phyloP scores from a whole-genome alignment of 2,888 invertebrate species.

The Dynastes hyllus region DNA sequence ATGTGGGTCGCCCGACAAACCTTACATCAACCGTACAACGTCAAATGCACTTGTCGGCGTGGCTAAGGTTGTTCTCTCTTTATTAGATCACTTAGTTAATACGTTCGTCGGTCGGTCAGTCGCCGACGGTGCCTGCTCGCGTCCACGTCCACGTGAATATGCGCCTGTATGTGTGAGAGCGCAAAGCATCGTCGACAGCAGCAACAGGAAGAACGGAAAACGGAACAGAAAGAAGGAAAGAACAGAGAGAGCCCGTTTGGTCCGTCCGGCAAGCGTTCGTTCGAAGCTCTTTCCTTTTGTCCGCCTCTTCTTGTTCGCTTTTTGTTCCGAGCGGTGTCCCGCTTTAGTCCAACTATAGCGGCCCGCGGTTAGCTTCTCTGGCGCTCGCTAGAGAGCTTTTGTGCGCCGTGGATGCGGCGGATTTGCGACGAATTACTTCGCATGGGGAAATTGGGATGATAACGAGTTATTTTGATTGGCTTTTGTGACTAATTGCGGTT shows the following conservation, averaged over 20 bases:
- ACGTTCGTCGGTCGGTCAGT: conserved; percentile 11
- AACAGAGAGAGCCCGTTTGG: neutral
- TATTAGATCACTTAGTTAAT: conserved; percentile 33
- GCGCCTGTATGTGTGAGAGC: neutral
- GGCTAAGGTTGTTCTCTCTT: conserved; percentile 31
- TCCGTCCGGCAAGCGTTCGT: neutral
- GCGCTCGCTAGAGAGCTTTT: neutral
- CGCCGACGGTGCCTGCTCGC: neutral
- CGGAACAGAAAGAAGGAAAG: conserved; percentile 4
- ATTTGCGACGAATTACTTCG: conserved; percentile 28
- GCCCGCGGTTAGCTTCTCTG: neutral
- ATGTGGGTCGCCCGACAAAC: conserved; percentile 10
- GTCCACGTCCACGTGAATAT: neutral
- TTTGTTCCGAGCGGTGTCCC: neutral
- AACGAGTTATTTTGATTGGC: conserved; percentile 21
- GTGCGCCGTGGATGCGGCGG: neutral
- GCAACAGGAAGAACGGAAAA: neutral
- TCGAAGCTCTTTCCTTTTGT: neutral
- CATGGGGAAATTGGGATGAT: conserved; percentile 21
- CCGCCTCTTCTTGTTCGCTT: neutral
- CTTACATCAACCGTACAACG: conserved; percentile 21
- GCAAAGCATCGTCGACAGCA: neutral
- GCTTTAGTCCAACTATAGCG: neutral
- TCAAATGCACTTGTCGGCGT: conserved; percentile 37
- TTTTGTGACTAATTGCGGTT: conserved; percentile 32